Base-by-base conservation (phyloP, 2,797 vertebrate genomes). In the Pempheris klunzingeri region DNA sequence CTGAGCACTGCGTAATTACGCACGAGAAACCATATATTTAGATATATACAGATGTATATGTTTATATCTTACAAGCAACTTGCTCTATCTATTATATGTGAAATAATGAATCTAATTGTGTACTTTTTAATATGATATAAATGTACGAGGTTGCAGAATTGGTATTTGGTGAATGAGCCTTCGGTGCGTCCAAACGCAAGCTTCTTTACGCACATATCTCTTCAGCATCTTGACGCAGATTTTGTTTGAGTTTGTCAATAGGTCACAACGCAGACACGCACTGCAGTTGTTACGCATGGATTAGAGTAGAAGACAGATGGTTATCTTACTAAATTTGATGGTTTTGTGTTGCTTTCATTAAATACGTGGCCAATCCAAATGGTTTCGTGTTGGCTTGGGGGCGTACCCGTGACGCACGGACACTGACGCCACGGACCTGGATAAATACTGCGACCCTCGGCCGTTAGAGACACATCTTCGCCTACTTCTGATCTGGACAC, bases 371-470 rank as follows among this genome's bases (percentile, higher is more conserved):
- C 78, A 43, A 10, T 86, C 73, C 76, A 83, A 86, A 83, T 84
- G 66, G 83, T 90, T 88, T 75, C 28, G 67, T 57, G 50, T 79
- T 66, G 30, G 84, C 92, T 87, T 91, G 95, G 93, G 94, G 95
- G 95, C 94, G 94, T 94, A 77, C 12, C 93, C 86, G 55, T 93
- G 93, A 95, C 93, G 94, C 94, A 88, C 87, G 47, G 55, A 58
- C 57, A 90, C 90, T 72, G 88, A 94, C 90, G 93, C 93, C 78
- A 65, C 32, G 2, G 75, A 80, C 76, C 49, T 43, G 84, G 32
- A 95, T 96, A 96, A 92, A 95, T 91, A 94, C 91, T 46, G 62
- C 50, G n/a, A 55, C 46, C 61, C 34, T 43, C 4, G 43, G 44
- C 71, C 39, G 68, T 78, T 75, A 54, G 75, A 80, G 55, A 64